These are phyloP conservation scores for Drosophila neoperkinsi DNA, from an alignment of 2,888 invertebrate species.

Conservation along the genomic window DNA sequence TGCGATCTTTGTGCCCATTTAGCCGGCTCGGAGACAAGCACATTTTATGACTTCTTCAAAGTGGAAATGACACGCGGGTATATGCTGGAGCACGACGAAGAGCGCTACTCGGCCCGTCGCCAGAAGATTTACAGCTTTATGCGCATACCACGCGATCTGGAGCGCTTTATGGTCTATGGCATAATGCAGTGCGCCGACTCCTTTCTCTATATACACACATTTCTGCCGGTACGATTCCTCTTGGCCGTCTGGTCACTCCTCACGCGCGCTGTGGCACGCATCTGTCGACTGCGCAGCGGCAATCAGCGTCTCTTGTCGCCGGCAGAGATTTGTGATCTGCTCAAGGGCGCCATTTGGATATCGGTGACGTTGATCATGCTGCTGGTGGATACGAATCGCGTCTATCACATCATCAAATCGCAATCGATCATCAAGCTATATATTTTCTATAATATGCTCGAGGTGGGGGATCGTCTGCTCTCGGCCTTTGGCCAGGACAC, in stretches of 20 bases:
- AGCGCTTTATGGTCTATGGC: conserved; percentile 96
- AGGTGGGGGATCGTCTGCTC: conserved; percentile 97
- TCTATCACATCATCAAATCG: conserved; percentile 98
- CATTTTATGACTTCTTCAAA: conserved; percentile 89
- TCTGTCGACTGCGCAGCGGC: conserved; percentile 88
- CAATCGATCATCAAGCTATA: conserved; percentile 99
- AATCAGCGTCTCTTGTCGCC: conserved; percentile 90
- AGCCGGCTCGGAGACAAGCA: conserved; percentile 54
- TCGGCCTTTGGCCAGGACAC: conserved; percentile 99
- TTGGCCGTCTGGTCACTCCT: conserved; percentile 94
- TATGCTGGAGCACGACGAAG: conserved; percentile 97
- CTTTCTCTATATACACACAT: conserved; percentile 98
- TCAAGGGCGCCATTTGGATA: conserved; percentile 96
- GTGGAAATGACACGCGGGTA: conserved; percentile 97
- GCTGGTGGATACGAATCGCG: conserved; percentile 98
- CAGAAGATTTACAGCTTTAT: conserved; percentile 99
- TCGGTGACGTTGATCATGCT: conserved; percentile 92
- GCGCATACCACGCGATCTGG: conserved; percentile 96
- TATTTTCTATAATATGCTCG: conserved; percentile 99
- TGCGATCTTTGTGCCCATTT: neutral
- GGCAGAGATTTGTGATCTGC: conserved; percentile 97
- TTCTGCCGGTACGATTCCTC: conserved; percentile 96
- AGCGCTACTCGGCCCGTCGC: conserved; percentile 95
- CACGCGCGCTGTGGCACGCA: conserved; percentile 90
- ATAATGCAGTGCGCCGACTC: conserved; percentile 98